A percentile compares a stretch with the other conserved stretches of the same genome.
phyloP scores from a whole-genome alignment of 2,888 invertebrate genomes.

The Acronicta leporina region DNA sequence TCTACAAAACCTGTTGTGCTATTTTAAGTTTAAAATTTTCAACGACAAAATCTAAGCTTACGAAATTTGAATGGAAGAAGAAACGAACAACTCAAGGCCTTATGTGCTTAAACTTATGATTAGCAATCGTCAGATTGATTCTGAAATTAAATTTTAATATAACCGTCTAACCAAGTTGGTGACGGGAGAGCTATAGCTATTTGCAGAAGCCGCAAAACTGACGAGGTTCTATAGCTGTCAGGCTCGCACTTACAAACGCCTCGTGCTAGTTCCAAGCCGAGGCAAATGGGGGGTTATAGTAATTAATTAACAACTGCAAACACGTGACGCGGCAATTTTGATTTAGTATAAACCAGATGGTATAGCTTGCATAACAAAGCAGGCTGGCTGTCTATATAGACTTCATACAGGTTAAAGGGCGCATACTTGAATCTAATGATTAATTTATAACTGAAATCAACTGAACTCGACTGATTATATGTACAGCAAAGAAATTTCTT shows the following conservation, averaged over 20 bases:
- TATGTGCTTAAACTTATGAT: slow-evolving; percentile 27
- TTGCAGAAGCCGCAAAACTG: slow-evolving; percentile 80
- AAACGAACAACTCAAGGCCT: slow-evolving; percentile 34
- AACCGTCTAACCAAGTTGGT: slow-evolving; percentile 60
- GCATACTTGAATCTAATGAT: slow-evolving; percentile 8
- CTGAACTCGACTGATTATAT: slow-evolving; percentile 23
- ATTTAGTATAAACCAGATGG: slow-evolving; percentile 13
- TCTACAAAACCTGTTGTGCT: slow-evolving; percentile 20
- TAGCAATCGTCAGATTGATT: slow-evolving; percentile 52
- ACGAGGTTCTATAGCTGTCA: slow-evolving; percentile 53
- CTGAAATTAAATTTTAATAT: slow-evolving; percentile 61
- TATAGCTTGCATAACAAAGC: slow-evolving; percentile 20
- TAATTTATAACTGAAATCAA: slow-evolving; percentile 3
- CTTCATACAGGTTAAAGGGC: slow-evolving; percentile 15
- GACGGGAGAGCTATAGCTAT: slow-evolving; percentile 70
- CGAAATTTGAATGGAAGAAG: slow-evolving; percentile 14
- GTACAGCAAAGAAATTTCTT: slow-evolving; percentile 12
- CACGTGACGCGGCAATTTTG: slow-evolving; percentile 24
- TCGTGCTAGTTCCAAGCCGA: slow-evolving; percentile 57
- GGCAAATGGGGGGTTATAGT: slow-evolving; percentile 38
- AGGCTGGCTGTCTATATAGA: slow-evolving; percentile 4
- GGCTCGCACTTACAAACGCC: slow-evolving; percentile 60
- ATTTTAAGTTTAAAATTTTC: neutral
- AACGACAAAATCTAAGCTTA: slow-evolving; percentile 4
- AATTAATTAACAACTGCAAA: slow-evolving; percentile 53